Evolutionary conservation across 2,888 invertebrate genomes (phyloP).

Genomic region (Leptinotarsa rubiginosa): DNA sequence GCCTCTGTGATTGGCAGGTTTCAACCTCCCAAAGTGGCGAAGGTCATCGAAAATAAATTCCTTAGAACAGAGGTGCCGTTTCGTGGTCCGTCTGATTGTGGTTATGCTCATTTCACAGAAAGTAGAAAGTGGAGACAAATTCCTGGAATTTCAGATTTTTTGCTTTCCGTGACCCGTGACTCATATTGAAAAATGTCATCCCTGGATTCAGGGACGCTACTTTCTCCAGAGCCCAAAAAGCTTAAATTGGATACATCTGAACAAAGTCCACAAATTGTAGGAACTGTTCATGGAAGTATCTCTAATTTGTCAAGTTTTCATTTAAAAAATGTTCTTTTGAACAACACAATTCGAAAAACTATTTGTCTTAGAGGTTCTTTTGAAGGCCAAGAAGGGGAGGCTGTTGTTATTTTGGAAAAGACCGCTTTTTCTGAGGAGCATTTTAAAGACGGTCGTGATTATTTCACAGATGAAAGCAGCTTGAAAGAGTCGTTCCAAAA

Average conservation of each 20-base stretch:
- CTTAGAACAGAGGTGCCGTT: no score
- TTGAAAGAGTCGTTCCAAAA: slow-evolving; percentile 79
- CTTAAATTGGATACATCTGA: slow-evolving; percentile 41
- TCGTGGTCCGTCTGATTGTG: no score
- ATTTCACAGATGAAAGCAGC: slow-evolving; percentile 73
- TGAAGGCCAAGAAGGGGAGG: slow-evolving; percentile 72
- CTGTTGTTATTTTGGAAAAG: slow-evolving; percentile 84
- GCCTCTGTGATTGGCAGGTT: no score
- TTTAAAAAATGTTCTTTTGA: slow-evolving; percentile 75
- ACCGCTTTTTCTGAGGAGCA: slow-evolving; percentile 79
- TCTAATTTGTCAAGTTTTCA: slow-evolving; percentile 75
- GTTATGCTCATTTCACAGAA: not conserved
- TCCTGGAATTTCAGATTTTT: not conserved
- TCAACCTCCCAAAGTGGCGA: no score
- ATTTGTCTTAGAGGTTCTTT: slow-evolving; percentile 80
- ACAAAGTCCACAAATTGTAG: slow-evolving; percentile 30
- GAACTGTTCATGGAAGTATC: slow-evolving; percentile 58
- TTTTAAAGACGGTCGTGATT: slow-evolving; percentile 68
- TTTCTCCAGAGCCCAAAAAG: slow-evolving; percentile 44
- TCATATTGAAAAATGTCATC: slow-evolving; percentile 15
- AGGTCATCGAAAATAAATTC: no score
- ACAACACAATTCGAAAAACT: slow-evolving; percentile 79
- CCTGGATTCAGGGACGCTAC: slow-evolving; percentile 3
- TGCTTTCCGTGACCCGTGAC: not conserved
- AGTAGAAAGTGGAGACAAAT: not conserved